Base-by-base conservation (phyloP, 2,888 invertebrate genomes). In the Sipha maydis region DNA sequence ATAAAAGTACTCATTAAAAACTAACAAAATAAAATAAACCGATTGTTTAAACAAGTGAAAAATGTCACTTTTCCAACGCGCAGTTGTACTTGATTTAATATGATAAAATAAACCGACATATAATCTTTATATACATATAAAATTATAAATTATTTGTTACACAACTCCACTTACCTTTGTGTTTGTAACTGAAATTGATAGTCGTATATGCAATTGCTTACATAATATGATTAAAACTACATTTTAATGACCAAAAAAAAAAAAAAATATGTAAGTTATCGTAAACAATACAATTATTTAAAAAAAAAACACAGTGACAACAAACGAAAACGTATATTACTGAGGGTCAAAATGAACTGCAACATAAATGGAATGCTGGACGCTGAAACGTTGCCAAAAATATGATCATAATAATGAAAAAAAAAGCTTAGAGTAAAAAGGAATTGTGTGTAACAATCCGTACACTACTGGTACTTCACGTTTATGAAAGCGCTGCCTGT, bases 301-400 rank as follows among this genome's bases (percentile, higher is more conserved):
- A 21, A 69, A 28, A 14, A 48, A 67, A 56, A 75, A 21, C 41
- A 61, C 75, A 3, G 21, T 21, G 75, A 56, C 83, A 19, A 28
- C 61, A 56, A 56, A 56, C 56, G 8, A 56, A 84, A 84, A 75
- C 61, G 41, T 69, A 85, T 77, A 85, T 77, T 67, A 78, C 76
- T 48, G 85, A n/a, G 67, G 67, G 67, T 67, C 67, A 31, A 41
- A 85, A 77, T 85, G 69, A 69, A 78, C 85, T 79, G 71, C 34
- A 25, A 31, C 34, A 25, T 21, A 79, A 79, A 78, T 34, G 85
- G 77, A 86, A 86, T 79, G 71, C 54, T 78, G 54, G 78, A 86
- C 54, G 79, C 54, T 86, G 85, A 71, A 86, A 19, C 21, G 38
- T 56, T 79, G 85, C 85, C 85, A 86, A 79, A 69, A 86, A 69